Conservation (phyloP, 1,140 invertebrate species). For the Euglossa dilemma region DNA sequence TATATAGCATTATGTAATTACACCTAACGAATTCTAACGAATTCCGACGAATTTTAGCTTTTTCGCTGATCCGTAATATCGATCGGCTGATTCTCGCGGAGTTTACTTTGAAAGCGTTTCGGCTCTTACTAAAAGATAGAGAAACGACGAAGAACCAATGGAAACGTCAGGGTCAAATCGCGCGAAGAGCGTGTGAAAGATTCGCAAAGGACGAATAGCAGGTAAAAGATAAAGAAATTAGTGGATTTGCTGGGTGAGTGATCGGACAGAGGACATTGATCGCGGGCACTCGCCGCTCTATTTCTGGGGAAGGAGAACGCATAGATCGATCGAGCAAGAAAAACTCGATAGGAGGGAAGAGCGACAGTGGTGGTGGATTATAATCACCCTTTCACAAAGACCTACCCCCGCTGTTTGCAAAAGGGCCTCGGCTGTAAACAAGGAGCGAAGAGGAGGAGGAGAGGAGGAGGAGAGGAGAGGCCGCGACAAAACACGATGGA, state of each 20-base stretch:
- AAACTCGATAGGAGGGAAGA: neutral
- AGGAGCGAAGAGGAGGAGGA: conserved; percentile 38
- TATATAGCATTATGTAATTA: neutral
- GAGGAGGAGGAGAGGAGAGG: conserved; percentile 27
- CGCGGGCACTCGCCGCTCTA: neutral
- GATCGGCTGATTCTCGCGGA: no score
- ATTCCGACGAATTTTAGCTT: no score
- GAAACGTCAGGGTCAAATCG: no score
- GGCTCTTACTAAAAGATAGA: no score
- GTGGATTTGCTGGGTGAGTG: no score
- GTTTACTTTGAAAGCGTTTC: no score
- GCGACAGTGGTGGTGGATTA: conserved; percentile 47
- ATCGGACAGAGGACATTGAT: neutral
- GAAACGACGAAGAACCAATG: no score
- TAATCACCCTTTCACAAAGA: conserved; percentile 62
- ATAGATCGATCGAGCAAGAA: conserved; percentile 13
- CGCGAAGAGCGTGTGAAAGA: no score
- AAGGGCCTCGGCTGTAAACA: conserved; percentile 61
- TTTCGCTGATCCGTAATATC: no score
- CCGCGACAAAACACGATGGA: conserved; percentile 53
- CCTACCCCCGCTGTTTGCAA: conserved; percentile 48
- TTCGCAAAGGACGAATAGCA: no score
- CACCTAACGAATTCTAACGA: no score
- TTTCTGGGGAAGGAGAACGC: neutral
- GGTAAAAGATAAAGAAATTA: no score